Evolutionary conservation across 2,113 vertebrate genomes (phyloP), one percentile per base, ranked within the genome.

Genomic region (Xyliphius kryptos): DNA sequence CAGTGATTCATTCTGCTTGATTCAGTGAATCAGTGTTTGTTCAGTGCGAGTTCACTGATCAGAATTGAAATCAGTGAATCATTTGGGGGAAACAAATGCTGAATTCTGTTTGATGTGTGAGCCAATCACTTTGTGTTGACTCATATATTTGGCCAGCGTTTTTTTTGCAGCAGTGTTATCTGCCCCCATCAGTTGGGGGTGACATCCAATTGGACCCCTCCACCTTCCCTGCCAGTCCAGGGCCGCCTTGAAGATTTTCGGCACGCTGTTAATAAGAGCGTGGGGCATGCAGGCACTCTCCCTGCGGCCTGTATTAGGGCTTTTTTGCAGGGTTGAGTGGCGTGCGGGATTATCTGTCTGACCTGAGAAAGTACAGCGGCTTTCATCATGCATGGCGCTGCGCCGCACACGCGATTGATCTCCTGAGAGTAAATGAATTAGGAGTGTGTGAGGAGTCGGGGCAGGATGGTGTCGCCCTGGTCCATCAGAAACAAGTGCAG

Each of bases 281-380:
- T 14, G 61, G 26, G 65, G 66, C 65, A 53, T 63, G 69, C 52
- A 21, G 62, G 20, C 53, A 57, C 62, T 60, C 26, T 32, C 4
- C 7, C 4, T 6, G 1, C 1, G 26, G 77, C 69, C 69, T 55
- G 70, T 66, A 80, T 78, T 79, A 78, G 64, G 37, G 16, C 51
- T 81, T 81, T n/a, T 81, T 79, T 79, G 76, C 76, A 70, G 78
- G 70, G 75, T 66, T 83, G 83, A 84, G 78, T 82, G 86, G 83
- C 60, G 54, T 9, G 11, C 51, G 13, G 74, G 78, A 80, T 83
- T 82, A 82, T 79, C 50, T 1, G 54, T 38, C 74, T 65, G 66
- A 67, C 61, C 69, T 32, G 73, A 64, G 70, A 71, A 77, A 72
- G 64, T 67, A 73, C 73, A 81, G 62, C 47, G 52, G 56, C 81